Base-by-base conservation (phyloP, 2,888 invertebrate genomes). In the Pimpla rufipes region DNA sequence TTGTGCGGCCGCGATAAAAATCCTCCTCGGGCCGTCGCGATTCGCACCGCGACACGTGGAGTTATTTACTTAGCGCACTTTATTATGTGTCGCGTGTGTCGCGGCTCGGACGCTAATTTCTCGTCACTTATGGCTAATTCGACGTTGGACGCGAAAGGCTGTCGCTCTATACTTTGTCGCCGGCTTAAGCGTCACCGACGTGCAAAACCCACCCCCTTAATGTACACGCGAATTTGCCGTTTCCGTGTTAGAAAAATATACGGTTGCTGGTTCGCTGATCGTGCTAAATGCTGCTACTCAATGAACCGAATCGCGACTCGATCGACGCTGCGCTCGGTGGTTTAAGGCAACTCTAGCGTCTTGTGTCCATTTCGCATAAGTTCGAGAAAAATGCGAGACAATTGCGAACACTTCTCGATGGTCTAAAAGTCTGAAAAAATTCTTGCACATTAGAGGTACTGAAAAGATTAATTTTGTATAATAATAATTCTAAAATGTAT, bases 231-330 rank as follows among this genome's bases (percentile, higher is more conserved):
- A n/a, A 37, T 18, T 16, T 21, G 18, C 13, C 62, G 37, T 52
- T 75, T 75, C 75, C 66, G 16, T 35, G 59, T 37, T 29, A 1
- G 16, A 59, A 59, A 66, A 66, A 75, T 66, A 52, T 21, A 75
- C 50, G 52, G 64, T 5, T 52, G 64, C 66, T 59, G 68, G 35
- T 59, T 70, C 59, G 76, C n/a, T 81, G 18, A 57, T 5, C 70
- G 45, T 55, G 64, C 21, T 76, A 76, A 76, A 64, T 66, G 64
- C 37, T 45, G 13, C 45, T 40, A 66, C 70, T 81, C 76, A 66
- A 76, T 76, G 76, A 81, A 62, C 80, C 80, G 76, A 81, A 62
- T 75, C 80, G 29, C 29, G 62, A 50, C 21, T 23, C 23, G 29
- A 29, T 23, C 23, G 23, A 55, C 55, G 55, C 13, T 40, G 13